Evolutionary conservation across 2,888 invertebrate species (phyloP), one percentile per base, ranked within the genome.

Genomic region (Hoplodrina ambigua): DNA sequence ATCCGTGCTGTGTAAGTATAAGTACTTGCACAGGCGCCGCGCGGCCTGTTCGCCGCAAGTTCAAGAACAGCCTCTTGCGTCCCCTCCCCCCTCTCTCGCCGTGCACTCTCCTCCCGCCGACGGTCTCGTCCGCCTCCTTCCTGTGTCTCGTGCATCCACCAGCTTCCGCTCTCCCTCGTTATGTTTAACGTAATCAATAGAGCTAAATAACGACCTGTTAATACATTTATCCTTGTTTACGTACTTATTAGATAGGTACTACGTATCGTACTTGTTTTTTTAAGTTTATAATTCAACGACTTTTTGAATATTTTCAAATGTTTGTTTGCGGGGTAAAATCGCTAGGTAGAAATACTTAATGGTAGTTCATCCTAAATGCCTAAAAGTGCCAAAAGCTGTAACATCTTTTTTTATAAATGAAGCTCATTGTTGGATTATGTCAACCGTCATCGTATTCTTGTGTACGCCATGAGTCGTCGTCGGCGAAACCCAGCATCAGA

Each of bases 11-110:
- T 46, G 5, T 8, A 4, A 10, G 46, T n/a, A n/a, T n/a, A n/a
- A n/a, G n/a, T 11, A 15, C 15, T 49, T 44, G 57, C 60, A 54
- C 74, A 37, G 78, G 77, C 85, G 86, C 82, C 80, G 81, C 64
- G 78, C 82, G 37, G 80, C 78, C 83, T 82, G 74, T 75, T 20
- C 54, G 64, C 63, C 50, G 80, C 89, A 89, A 90, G 89, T 90
- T 91, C 90, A 91, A 89, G 90, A 85, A 85, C 89, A 87, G 64
- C 77, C 78, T 54, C 49, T 15, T 67, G 70, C 41, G 55, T 63
- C 44, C 44, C 59, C 57, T 50, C 50, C 61, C 60, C 37, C 46
- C 46, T 13, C 11, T 25, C 25, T 25, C 25, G 25, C 41, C 41
- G 11, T 11, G 2, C n/a, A 2, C 49, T 41, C 54, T 17, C 30